Base-by-base conservation (phyloP, 64 coral and sea anemone species). In the Porites lutea region DNA sequence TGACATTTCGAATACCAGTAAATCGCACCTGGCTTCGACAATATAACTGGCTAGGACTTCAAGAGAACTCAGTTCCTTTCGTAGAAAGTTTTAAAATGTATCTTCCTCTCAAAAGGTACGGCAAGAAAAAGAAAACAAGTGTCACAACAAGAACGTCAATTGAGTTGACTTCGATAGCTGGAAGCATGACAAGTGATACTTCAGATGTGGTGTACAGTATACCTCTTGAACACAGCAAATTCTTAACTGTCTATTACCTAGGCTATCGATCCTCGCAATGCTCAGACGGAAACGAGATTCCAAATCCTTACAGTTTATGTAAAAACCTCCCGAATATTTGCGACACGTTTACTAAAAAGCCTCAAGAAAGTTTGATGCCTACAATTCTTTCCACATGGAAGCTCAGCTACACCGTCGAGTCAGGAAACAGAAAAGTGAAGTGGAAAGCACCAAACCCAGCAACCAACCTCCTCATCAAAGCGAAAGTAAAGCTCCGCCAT, bases 271-370 rank as follows among this genome's bases (percentile, higher is more conserved):
- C 53, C 53, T 8, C 13, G 2, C 63, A 59, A 9, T 92, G 72
- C 27, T 19, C 82, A 60, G 47, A 49, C 13, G 72, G 72, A 18
- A 76, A 59, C 6, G 72, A 87, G 48, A 92, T 92, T 6, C 1
- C 19, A 6, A 87, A 92, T 52, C 82, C 90, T 15, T 92, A 92
- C 90, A 92, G 80, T 44, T 81, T 92, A 14, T 92, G 90, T 23
- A 46, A 87, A 1, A 76, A 92, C 59, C 81, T 92, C 52, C 90
- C 72, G 7, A 79, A 87, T 13, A 78, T 92, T 8, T 92, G 90
- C 48, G 72, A 87, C 13, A 70, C 68, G 8, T 68, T 59, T 6
- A 76, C 19, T 9, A 67, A 23, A 14, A 49, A 78, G 2, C 60
- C 64, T 54, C 37, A 47, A 81, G 62, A 58, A 13, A 68, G 77